Evolutionary conservation across 1,140 invertebrate genomes (phyloP).

Genomic region (Aporrectodea caliginosa): DNA sequence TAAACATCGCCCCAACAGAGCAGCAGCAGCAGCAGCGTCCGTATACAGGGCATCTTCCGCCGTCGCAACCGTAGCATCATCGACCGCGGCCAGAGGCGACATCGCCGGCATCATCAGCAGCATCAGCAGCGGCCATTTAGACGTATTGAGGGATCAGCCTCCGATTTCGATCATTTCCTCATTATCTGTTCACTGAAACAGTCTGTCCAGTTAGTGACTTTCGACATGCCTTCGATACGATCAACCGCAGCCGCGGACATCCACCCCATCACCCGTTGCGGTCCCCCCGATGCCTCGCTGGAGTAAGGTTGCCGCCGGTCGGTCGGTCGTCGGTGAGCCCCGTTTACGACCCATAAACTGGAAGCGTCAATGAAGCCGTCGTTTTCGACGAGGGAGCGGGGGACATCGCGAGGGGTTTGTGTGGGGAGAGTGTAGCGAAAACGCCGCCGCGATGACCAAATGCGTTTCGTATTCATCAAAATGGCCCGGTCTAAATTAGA

Average conservation of each 20-base stretch:
- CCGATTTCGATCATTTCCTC: not conserved
- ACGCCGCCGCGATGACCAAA: not conserved
- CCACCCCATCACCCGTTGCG: not conserved
- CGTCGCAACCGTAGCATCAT: too few relatives aligned
- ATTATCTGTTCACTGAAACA: not conserved
- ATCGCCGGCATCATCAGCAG: too few relatives aligned
- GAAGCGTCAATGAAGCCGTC: not conserved
- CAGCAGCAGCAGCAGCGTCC: too few relatives aligned
- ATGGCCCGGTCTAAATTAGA: not conserved
- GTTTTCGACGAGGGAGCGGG: not conserved
- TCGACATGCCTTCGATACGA: not conserved
- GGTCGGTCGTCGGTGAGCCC: too few relatives aligned
- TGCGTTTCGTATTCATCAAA: not conserved
- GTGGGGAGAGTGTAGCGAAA: too few relatives aligned
- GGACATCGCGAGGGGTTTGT: too few relatives aligned
- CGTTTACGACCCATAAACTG: not conserved
- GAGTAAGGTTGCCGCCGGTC: not conserved
- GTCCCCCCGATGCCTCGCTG: not conserved
- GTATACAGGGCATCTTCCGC: too few relatives aligned
- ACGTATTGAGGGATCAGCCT: conserved; percentile 1
- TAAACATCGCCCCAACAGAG: too few relatives aligned
- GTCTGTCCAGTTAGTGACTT: too few relatives aligned
- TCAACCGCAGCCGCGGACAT: not conserved
- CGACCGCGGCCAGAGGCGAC: too few relatives aligned
- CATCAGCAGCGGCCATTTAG: too few relatives aligned